phyloP scores from a whole-genome alignment of 2,797 vertebrate species.

The Thalassophryne amazonica region DNA sequence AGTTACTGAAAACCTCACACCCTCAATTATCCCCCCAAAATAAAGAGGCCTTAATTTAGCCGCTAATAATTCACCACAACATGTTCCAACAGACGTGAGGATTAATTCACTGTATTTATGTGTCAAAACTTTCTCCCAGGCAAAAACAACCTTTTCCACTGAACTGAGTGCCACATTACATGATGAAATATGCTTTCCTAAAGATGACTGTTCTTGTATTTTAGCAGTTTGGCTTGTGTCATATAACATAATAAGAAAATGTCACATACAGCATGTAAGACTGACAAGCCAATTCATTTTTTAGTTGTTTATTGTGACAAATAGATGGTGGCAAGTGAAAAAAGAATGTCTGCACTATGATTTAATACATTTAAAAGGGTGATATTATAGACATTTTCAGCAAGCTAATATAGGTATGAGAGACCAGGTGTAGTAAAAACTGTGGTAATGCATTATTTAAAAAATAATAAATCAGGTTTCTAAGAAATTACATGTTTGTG shows the following conservation, averaged over 20 bases:
- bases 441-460: too few relatives aligned
- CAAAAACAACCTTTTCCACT: constrained; percentile 16
- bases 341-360: too few relatives aligned
- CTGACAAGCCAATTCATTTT: constrained; percentile 11
- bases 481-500: too few relatives aligned
- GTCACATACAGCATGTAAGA: constrained; percentile 16
- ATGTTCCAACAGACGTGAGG: constrained; percentile 45
- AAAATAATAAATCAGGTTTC: too few relatives aligned
- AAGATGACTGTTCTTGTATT: constrained; percentile 16
- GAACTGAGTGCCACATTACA: constrained; percentile 21
- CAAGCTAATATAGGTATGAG: too few relatives aligned
- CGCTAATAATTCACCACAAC: constrained; percentile 62
- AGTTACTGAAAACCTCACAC: constrained; percentile 57
- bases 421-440: too few relatives aligned
- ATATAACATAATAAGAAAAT: constrained; percentile 25
- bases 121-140: constrained; percentile 45
- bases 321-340: too few relatives aligned
- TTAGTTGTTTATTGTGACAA: constrained; percentile 7
- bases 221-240: constrained; percentile 21
- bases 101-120: constrained; percentile 27
- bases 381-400: too few relatives aligned
- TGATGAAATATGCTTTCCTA: constrained; percentile 20
- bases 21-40: constrained; percentile 67
- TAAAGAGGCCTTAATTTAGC: constrained; percentile 64
- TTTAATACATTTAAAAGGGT: too few relatives aligned